Percentiles rank a stretch among this genome's conserved stretches.
Evolutionary conservation across 2,888 invertebrate genomes (phyloP).

Genomic region (Bibio marci): DNA sequence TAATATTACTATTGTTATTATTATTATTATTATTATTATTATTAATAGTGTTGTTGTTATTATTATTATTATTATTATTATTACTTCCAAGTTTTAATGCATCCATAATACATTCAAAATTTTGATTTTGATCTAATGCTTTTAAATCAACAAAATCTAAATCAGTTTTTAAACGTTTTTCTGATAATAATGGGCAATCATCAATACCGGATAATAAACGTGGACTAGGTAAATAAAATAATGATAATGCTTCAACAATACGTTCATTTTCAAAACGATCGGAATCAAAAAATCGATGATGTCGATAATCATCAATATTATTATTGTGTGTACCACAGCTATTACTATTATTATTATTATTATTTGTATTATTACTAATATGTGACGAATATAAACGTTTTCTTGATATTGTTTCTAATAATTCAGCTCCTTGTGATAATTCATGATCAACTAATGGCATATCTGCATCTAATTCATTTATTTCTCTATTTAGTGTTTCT

Average conservation of each 20-base stretch:
- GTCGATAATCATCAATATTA: neutral
- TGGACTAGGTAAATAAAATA: slow-evolving; percentile 53
- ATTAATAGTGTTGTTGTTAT: too few species aligned
- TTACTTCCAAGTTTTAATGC: slow-evolving; percentile 23
- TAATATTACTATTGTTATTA: slow-evolving; percentile 11
- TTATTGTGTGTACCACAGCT: too few species aligned
- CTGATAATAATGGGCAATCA: slow-evolving; percentile 31
- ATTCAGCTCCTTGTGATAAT: slow-evolving; percentile 29
- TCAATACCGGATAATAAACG: slow-evolving; percentile 48
- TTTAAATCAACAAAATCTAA: slow-evolving; percentile 19
- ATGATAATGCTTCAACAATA: slow-evolving; percentile 49
- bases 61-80: too few species aligned
- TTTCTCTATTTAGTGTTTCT: slow-evolving; percentile 29
- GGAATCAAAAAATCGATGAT: too few species aligned
- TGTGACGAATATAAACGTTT: slow-evolving; percentile 34
- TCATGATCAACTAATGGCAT: slow-evolving; percentile 31
- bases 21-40: slow-evolving; percentile 5
- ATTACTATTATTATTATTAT: too few species aligned
- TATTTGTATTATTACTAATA: neutral
- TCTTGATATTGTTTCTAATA: slow-evolving; percentile 26
- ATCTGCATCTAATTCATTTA: slow-evolving; percentile 29
- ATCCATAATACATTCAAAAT: slow-evolving; percentile 31
- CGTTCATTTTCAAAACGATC: slow-evolving; percentile 36
- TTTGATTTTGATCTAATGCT: slow-evolving; percentile 18
- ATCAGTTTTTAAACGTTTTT: slow-evolving; percentile 19